Percentiles rank a stretch among this genome's conserved stretches.
phyloP scores from a whole-genome alignment of 2,113 vertebrate genomes.

The Melierax canorus region DNA sequence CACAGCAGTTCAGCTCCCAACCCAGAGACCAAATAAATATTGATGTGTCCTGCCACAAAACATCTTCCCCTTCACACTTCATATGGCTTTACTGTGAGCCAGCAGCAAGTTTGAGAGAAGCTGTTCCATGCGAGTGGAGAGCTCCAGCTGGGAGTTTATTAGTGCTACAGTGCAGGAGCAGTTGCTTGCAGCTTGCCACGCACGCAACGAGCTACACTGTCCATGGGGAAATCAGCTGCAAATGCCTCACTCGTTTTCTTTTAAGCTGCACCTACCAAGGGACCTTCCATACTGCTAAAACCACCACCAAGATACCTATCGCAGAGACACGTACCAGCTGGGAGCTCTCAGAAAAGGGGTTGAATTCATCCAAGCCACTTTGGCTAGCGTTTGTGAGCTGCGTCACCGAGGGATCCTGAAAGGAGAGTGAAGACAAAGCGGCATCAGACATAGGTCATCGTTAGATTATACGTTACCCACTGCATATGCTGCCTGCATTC shows the following conservation, averaged over 20 bases:
- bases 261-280: not conserved
- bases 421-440: not conserved
- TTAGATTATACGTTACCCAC: fast-evolving
- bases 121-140: not conserved
- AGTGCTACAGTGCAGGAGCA: not conserved
- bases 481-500: not conserved
- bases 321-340: slow-evolving; percentile 69
- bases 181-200: not conserved
- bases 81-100: not conserved
- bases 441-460: fast-evolving
- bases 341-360: slow-evolving; percentile 84
- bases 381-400: slow-evolving; percentile 75
- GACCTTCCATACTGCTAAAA: not conserved
- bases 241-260: not conserved
- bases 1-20: not conserved
- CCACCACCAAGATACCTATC: not conserved
- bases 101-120: not conserved
- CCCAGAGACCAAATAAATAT: not conserved
- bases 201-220: fast-evolving
- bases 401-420: slow-evolving; percentile 91
- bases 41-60: not conserved
- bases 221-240: not conserved
- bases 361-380: slow-evolving; percentile 81
- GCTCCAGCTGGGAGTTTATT: not conserved
- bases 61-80: not conserved